Base-by-base conservation (phyloP, 2,797 vertebrate species). In the Rallus crepitans region DNA sequence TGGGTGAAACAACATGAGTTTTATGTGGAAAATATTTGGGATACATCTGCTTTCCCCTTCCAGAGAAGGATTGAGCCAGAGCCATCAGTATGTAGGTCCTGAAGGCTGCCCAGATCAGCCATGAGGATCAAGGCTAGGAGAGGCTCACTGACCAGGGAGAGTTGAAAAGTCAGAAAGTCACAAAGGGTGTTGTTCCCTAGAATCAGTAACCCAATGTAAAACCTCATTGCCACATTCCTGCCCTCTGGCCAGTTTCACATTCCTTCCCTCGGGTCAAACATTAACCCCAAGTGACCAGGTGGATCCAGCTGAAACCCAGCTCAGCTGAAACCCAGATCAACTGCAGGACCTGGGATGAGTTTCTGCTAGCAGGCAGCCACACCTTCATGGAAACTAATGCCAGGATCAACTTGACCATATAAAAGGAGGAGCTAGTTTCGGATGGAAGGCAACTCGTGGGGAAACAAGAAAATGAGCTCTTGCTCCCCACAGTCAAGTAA, bases 361-460 rank as follows among this genome's bases (percentile, higher is more conserved):
- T 77, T 66, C 48, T 17, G 11, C 23, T 71, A 53, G 28, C 61
- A 42, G 24, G 18, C 40, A 73, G 65, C 3, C 37, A 53, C 37
- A 35, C 10, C 16, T 50, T 55, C 40, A 52, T 15, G 19, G 47
- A 81, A 82, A 78, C 11, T 64, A 60, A 61, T 33, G 20, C 40
- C 2, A 2, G 7, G 35, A 57, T 3, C 12, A 28, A 23, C 10
- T 7, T 4, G 8, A 88, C 31, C 16, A 5, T 7, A 24, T 73
- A 56, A 28, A 35, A 78, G 6, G 9, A 75, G 31, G 12, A 77
- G 16, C 12, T 39, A 3, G 2, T 70, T 76, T 82, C 2, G 2
- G 60, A 50, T 3, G 8, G 23, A 94, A 24, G 28, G 8, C 37
- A 25, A 14, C 53, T 24, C 4, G 1, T 15, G 31, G 0, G 0